Conservation (phyloP, 2,888 invertebrate genomes). For the Nomada ruficornis region DNA sequence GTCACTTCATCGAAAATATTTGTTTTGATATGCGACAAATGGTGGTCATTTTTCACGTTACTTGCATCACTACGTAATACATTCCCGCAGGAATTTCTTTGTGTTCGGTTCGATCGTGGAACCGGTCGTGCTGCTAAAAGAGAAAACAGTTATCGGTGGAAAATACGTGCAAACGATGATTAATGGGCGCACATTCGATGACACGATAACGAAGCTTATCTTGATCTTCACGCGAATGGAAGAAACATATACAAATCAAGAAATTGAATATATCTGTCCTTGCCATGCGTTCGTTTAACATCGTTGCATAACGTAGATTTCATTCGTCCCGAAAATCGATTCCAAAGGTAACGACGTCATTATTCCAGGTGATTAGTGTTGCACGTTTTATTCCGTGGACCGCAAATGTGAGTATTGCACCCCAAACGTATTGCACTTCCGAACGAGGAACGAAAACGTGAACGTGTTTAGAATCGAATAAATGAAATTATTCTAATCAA, state of each 20-base stretch:
- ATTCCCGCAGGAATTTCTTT: slow-evolving; percentile 17
- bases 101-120: slow-evolving; percentile 20
- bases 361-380: background rate
- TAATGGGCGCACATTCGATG: slow-evolving; percentile 54
- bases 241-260: slow-evolving; percentile 22
- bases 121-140: slow-evolving; percentile 37
- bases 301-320: background rate
- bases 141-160: slow-evolving; percentile 30
- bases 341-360: slow-evolving; percentile 38
- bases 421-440: background rate
- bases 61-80: background rate
- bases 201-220: slow-evolving; percentile 61
- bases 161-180: slow-evolving; percentile 52
- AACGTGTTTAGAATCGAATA: background rate
- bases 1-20: background rate
- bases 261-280: slow-evolving; percentile 31
- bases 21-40: background rate
- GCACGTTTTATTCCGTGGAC: background rate
- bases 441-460: background rate
- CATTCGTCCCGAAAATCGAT: background rate
- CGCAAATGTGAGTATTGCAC: background rate
- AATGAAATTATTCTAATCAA: background rate
- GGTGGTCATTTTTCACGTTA: slow-evolving; percentile 3
- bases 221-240: slow-evolving; percentile 18
- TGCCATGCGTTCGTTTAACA: slow-evolving; percentile 27